Conservation (phyloP, 2,113 vertebrate genomes). For the Engystomops pustulosus region DNA sequence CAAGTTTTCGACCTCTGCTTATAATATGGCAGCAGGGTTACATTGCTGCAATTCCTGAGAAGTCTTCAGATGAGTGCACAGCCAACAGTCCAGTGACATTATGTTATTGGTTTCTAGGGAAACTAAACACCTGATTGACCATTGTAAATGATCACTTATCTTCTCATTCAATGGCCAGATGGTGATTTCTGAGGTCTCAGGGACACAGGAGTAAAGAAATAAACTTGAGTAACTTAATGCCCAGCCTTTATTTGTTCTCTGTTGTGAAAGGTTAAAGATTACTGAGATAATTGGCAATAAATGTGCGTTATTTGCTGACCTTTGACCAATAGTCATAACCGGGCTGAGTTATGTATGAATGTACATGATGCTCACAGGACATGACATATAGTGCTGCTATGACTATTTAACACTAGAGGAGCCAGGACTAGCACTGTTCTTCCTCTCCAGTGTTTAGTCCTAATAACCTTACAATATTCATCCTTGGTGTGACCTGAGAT, state of each 20-base stretch:
- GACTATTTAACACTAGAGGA: not conserved
- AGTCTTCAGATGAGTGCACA: too few relatives aligned
- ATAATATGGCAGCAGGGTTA: not conserved
- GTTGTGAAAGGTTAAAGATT: slow-evolving; percentile 81
- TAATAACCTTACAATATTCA: not conserved
- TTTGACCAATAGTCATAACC: slow-evolving; percentile 75
- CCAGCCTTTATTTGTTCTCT: slow-evolving; percentile 80
- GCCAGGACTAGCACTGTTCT: not conserved
- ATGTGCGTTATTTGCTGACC: slow-evolving; percentile 73
- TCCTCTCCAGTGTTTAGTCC: not conserved
- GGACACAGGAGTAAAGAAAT: slow-evolving; percentile 49
- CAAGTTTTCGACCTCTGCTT: not conserved
- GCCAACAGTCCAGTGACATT: slow-evolving; percentile 12
- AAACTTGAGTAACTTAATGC: slow-evolving; percentile 60
- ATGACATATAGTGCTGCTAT: not conserved
- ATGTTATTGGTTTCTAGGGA: slow-evolving; percentile 22
- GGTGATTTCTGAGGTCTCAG: slow-evolving; percentile 13
- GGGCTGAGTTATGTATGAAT: slow-evolving; percentile 39
- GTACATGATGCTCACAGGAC: slow-evolving; percentile 18
- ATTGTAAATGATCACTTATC: slow-evolving; percentile 44
- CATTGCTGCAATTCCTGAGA: not conserved
- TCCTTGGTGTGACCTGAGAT: too few relatives aligned
- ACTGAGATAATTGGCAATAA: slow-evolving; percentile 77
- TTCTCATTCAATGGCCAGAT: slow-evolving; percentile 39
- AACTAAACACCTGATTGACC: slow-evolving; percentile 27